phyloP scores from a whole-genome alignment of 1,140 invertebrate species.

The Euura lappo region DNA sequence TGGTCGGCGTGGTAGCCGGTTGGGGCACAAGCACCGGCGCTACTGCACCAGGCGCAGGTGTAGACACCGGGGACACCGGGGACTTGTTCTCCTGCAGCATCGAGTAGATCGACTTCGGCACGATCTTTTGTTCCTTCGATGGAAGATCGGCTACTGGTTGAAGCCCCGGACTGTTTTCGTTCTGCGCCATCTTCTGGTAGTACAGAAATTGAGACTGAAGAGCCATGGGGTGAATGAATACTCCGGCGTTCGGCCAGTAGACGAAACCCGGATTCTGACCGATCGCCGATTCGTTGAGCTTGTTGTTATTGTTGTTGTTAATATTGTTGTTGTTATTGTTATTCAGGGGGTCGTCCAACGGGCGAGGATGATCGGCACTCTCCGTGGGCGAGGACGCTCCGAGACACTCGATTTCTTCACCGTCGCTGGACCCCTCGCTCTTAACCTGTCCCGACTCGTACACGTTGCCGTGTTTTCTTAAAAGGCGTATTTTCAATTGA shows the following conservation, averaged over 20 bases:
- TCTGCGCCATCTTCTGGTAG: slow-evolving; percentile 72
- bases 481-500: slow-evolving; percentile 68
- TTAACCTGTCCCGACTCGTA: slow-evolving; percentile 63
- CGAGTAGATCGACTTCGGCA: slow-evolving; percentile 47
- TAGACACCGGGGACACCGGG: slow-evolving; percentile 40
- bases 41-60: slow-evolving; percentile 33
- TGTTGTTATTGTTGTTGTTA: slow-evolving; percentile 29
- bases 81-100: slow-evolving; percentile 47
- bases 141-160: slow-evolving; percentile 26
- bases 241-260: slow-evolving; percentile 73
- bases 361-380: neutral
- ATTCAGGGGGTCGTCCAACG: slow-evolving; percentile 26
- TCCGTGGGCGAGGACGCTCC: slow-evolving; percentile 45
- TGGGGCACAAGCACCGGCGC: slow-evolving; percentile 31
- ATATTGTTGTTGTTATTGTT: slow-evolving; percentile 25
- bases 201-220: slow-evolving; percentile 75
- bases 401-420: slow-evolving; percentile 64
- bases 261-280: slow-evolving; percentile 58
- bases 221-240: slow-evolving; percentile 76
- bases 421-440: slow-evolving; percentile 62
- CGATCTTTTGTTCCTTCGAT: slow-evolving; percentile 49
- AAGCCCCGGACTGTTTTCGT: slow-evolving; percentile 39
- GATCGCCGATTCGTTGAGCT: slow-evolving; percentile 33
- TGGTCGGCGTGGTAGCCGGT: slow-evolving; percentile 32
- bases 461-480: slow-evolving; percentile 67